These are phyloP conservation scores for Umimayanthus kanabou DNA, from an alignment of 92 coral and sea anemone genomes.

Conservation along the genomic window DNA sequence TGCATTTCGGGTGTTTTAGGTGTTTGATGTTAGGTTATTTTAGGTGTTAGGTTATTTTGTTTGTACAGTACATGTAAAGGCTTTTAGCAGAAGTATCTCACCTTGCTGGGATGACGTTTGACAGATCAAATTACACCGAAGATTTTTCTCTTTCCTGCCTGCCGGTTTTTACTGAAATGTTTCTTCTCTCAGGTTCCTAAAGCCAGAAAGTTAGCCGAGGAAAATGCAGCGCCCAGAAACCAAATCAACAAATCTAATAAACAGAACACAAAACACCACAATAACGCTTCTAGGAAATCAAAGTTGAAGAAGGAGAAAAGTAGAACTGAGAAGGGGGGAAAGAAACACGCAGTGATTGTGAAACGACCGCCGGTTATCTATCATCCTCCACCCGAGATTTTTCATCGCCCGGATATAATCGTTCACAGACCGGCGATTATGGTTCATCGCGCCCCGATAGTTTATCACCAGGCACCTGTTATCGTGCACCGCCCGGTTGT, in stretches of 20 bases:
- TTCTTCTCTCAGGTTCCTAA: conserved; percentile 59
- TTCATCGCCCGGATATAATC: conserved; percentile 94
- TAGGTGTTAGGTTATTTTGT: too few relatives aligned
- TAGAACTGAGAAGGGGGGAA: conserved; percentile 73
- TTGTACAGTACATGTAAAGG: too few relatives aligned
- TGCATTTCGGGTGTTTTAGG: too few relatives aligned
- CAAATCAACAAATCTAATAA: conserved; percentile 45
- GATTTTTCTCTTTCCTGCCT: too few relatives aligned
- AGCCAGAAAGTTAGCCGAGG: conserved; percentile 35
- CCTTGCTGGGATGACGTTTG: too few relatives aligned
- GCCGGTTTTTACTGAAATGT: neutral
- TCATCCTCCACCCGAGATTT: conserved; percentile 97
- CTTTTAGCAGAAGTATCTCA: too few relatives aligned
- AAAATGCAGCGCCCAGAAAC: conserved; percentile 60
- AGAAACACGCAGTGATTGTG: conserved; percentile 82
- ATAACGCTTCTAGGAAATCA: conserved; percentile 6
- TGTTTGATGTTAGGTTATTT: too few relatives aligned
- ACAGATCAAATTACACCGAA: too few relatives aligned
- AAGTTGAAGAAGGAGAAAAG: conserved; percentile 57
- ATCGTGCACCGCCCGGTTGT: conserved; percentile 95
- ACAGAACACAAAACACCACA: conserved; percentile 12
- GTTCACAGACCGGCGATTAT: conserved; percentile 96
- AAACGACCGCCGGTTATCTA: conserved; percentile 93
- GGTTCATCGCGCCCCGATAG: conserved; percentile 92
- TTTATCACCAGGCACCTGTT: conserved; percentile 96